These are phyloP conservation scores for Sepiola atlantica DNA, from an alignment of 2,888 invertebrate genomes.

Conservation along the genomic window DNA sequence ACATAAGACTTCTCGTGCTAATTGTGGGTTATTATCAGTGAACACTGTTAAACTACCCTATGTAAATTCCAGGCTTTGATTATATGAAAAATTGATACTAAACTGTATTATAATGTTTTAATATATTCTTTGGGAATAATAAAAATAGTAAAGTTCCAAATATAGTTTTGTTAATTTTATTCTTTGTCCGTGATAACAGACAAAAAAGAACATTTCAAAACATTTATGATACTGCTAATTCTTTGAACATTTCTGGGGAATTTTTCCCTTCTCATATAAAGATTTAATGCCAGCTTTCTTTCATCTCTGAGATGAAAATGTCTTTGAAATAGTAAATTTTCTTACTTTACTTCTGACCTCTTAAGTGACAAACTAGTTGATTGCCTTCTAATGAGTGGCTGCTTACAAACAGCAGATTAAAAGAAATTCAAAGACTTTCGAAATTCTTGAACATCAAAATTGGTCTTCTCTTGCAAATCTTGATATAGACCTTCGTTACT, in stretches of 20 bases:
- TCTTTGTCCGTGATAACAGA: neutral
- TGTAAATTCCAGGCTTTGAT: no score
- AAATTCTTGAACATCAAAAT: neutral
- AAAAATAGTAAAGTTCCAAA: no score
- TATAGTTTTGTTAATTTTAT: no score
- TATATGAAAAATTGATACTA: no score
- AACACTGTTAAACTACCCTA: no score
- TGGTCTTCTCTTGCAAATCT: neutral
- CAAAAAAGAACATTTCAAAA: neutral
- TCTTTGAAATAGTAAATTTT: slow-evolving; percentile 1
- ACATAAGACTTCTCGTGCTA: no score
- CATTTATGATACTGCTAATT: neutral
- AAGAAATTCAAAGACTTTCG: slow-evolving; percentile 32
- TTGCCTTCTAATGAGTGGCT: neutral
- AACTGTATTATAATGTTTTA: no score
- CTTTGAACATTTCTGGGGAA: neutral
- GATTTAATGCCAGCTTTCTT: neutral
- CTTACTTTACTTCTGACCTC: neutral
- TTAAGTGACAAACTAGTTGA: neutral
- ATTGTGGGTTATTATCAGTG: no score
- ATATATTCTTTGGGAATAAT: no score
- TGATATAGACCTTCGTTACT: neutral
- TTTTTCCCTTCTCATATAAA: neutral
- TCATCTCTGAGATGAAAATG: neutral
- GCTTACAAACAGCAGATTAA: neutral